Base-by-base conservation (phyloP, 2,888 invertebrate species). In the Tanypteryx hageni region DNA sequence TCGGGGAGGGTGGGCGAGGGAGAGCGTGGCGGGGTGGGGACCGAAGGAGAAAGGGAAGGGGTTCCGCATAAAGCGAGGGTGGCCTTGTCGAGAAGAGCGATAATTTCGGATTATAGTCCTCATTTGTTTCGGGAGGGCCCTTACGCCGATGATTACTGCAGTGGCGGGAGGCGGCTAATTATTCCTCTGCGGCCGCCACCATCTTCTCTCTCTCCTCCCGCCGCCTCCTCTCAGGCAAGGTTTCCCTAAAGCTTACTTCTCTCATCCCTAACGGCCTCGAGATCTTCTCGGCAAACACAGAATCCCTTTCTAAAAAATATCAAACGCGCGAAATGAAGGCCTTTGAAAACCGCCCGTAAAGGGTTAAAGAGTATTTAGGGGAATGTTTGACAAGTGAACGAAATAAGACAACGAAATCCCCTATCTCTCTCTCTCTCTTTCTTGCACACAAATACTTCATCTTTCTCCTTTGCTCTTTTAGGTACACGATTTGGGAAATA, bases 21-120 rank as follows among this genome's bases (percentile, higher is more conserved):
- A 68, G 22, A 76, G 22, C 22, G 76, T 7, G 22, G 44, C 1
- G 22, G 76, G 76, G 22, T 22, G 27, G 68, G 22, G 22, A 64
- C 18, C 64, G 16, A n/a, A 18, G 76, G 76, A 22, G 13, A 76
- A 22, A 22, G 27, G 76, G 22, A 44, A 44, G 44, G 3, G 11
- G 22, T 76, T 27, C 76, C 76, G 76, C 76, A 27, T 27, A 76
- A 76, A 76, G 27, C 22, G 76, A 84, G 58, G 85, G 58, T 85
- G 85, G 22, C 85, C 85, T 57, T 57, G 57, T 85, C 85, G 85
- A 11, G 85, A 18, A 85, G 85, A 64, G 89, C 64, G 64, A 89
- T 89, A 89, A 89, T 89, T 89, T 89, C 89, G 89, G 68, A 89
- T 89, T 89, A 89, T n/a, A 56, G 31, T 56, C 61, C 64, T 89